Evolutionary conservation across 2,888 invertebrate species (phyloP).

Genomic region (Hartigia nigra): DNA sequence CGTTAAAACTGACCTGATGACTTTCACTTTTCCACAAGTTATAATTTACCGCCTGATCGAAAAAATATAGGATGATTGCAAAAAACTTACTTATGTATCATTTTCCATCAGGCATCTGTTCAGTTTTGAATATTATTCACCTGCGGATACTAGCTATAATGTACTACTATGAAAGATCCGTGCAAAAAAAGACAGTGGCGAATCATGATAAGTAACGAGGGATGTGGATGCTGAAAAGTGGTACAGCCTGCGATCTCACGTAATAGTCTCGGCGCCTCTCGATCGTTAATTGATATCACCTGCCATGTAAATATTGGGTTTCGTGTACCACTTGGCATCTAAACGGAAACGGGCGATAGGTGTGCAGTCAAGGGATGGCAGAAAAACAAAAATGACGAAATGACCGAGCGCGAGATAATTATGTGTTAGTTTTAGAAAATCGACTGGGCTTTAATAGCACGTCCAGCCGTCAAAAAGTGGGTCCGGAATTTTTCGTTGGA

Average conservation of each 20-base stretch:
- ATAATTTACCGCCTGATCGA: background rate
- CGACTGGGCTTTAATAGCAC: constrained; percentile 57
- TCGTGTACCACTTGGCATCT: constrained; percentile 18
- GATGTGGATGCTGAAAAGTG: background rate
- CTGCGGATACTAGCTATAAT: background rate
- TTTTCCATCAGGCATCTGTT: background rate
- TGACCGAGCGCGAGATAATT: constrained; percentile 63
- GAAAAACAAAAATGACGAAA: constrained; percentile 34
- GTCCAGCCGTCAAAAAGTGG: constrained; percentile 30
- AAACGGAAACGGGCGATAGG: constrained; percentile 24
- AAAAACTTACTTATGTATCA: background rate
- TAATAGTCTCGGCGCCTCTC: constrained; percentile 36
- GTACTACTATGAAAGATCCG: background rate
- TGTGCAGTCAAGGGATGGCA: constrained; percentile 9
- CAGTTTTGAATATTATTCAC: background rate
- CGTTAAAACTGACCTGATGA: background rate
- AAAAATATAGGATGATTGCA: background rate
- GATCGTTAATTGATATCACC: constrained; percentile 64
- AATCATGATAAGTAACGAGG: background rate
- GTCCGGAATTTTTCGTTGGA: background rate
- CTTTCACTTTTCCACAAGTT: background rate
- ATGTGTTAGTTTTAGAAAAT: constrained; percentile 66
- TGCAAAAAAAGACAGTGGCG: background rate
- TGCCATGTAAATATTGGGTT: constrained; percentile 63
- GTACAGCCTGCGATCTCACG: background rate